These are phyloP conservation scores for Drosophila yooni DNA, from an alignment of 2,888 invertebrate species.

Conservation along the genomic window DNA sequence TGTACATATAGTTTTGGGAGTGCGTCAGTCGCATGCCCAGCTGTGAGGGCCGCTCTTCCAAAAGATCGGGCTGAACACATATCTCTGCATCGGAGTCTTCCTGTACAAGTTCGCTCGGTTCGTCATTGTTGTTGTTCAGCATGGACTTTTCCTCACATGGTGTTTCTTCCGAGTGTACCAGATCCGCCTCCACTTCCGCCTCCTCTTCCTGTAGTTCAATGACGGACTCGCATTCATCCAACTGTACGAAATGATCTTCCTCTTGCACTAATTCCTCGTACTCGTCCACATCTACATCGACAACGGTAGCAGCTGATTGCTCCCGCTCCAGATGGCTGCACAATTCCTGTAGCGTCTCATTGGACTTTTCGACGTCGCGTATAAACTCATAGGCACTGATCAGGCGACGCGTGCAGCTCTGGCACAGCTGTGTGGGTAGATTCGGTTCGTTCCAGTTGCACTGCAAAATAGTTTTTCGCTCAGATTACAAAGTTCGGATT, in stretches of 20 bases:
- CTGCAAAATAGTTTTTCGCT: conserved; percentile 38
- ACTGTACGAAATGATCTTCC: conserved; percentile 9
- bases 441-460: conserved; percentile 54
- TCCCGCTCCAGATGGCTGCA: conserved; percentile 21
- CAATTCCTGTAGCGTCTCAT: conserved; percentile 58
- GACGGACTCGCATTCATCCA: conserved; percentile 35
- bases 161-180: conserved; percentile 1
- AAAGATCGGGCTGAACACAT: not conserved
- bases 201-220: conserved; percentile 32
- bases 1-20: conserved; percentile 49
- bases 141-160: not conserved
- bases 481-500: not conserved
- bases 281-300: conserved; percentile 8
- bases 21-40: conserved; percentile 66
- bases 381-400: conserved; percentile 81
- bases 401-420: conserved; percentile 74
- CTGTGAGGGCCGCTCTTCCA: conserved; percentile 39
- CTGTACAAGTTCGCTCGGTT: conserved; percentile 7
- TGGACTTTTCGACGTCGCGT: conserved; percentile 71
- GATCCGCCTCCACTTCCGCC: conserved; percentile 21
- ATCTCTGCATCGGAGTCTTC: conserved; percentile 23
- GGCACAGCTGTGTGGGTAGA: conserved; percentile 74
- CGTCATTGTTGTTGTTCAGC: not conserved
- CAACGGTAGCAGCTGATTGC: not conserved
- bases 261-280: conserved; percentile 12